These are phyloP conservation scores for Saccopteryx bilineata DNA, from an alignment of 2,113 vertebrate species.

Conservation along the genomic window DNA sequence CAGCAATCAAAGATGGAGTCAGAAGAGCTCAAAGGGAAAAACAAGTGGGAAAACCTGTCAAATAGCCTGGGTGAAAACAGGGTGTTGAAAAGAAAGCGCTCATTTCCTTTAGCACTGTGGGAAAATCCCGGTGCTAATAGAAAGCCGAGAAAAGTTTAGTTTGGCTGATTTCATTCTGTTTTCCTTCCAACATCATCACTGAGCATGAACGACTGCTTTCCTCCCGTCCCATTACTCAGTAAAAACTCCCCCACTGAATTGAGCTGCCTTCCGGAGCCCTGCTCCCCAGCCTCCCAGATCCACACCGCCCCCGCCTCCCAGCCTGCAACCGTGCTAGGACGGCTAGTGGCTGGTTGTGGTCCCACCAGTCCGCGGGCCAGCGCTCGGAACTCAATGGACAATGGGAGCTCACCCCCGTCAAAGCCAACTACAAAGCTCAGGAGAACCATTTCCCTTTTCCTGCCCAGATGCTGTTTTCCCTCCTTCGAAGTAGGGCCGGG, in stretches of 20 bases:
- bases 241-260: conserved; percentile 29
- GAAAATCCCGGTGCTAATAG: conserved; percentile 72
- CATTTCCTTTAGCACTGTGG: not conserved
- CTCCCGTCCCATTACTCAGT: conserved; percentile 48
- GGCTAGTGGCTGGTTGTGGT: conserved; percentile 49
- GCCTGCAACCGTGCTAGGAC: conserved; percentile 58
- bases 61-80: conserved; percentile 62
- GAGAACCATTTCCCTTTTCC: conserved; percentile 84
- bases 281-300: not conserved
- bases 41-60: conserved; percentile 67
- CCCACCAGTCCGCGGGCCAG: conserved; percentile 10
- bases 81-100: conserved; percentile 75
- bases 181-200: conserved; percentile 74
- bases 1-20: conserved; percentile 54
- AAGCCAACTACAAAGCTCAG: conserved; percentile 74
- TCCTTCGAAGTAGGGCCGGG: conserved; percentile 46
- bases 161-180: conserved; percentile 57
- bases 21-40: conserved; percentile 48
- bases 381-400: conserved; percentile 72
- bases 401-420: conserved; percentile 71
- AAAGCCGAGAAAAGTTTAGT: conserved; percentile 79
- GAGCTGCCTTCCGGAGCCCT: rapidly evolving
- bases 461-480: conserved; percentile 79
- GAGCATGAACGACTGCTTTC: conserved; percentile 41
- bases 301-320: conserved; percentile 58